Conservation (phyloP, 2,113 vertebrate genomes). For the human region DNA sequence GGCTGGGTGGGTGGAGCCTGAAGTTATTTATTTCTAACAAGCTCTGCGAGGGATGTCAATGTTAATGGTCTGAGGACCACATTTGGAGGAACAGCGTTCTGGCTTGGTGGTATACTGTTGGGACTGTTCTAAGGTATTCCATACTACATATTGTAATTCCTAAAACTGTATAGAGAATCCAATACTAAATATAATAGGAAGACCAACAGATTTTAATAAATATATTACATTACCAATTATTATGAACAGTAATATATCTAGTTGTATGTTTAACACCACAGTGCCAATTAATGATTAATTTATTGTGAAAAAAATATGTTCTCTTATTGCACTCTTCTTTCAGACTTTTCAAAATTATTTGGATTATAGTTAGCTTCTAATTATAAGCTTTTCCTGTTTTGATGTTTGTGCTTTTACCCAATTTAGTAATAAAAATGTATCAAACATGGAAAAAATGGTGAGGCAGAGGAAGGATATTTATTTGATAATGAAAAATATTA, state of each 20-base stretch:
- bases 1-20: not conserved
- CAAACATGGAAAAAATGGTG: not conserved
- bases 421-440: slow-evolving; percentile 56
- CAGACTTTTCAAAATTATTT: slow-evolving; percentile 35
- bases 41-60: not conserved
- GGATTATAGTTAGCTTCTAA: slow-evolving; percentile 32
- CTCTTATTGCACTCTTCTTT: slow-evolving; percentile 12
- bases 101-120: not conserved
- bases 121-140: not conserved
- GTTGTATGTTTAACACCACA: slow-evolving; percentile 8
- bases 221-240: not conserved
- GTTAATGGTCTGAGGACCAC: not conserved
- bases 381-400: slow-evolving; percentile 37
- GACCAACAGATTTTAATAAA: not conserved
- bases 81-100: not conserved
- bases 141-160: not conserved
- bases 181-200: slow-evolving; percentile 18
- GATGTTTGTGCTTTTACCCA: slow-evolving; percentile 51
- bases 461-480: not conserved
- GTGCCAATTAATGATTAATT: not conserved
- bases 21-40: not conserved
- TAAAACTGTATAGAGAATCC: not conserved
- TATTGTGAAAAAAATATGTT: slow-evolving; percentile 10
- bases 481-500: slow-evolving; percentile 7
- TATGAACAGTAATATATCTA: not conserved